phyloP scores from a whole-genome alignment of 2,888 invertebrate species.

The Toxonevra muliebris region DNA sequence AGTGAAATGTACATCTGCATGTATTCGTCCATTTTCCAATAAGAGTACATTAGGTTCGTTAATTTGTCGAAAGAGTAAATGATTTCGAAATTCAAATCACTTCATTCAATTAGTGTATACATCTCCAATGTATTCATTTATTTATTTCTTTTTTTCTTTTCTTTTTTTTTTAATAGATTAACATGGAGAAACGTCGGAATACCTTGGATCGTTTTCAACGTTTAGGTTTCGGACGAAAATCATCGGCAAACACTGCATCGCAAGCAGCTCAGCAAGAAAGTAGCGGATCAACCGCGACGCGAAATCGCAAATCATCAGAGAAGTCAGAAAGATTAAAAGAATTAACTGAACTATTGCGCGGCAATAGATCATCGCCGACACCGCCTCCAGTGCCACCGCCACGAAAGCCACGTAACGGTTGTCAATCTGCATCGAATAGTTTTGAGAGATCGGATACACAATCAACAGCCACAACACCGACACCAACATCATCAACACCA shows the following conservation, averaged over 20 bases:
- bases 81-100: not conserved
- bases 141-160: slow-evolving; percentile 17
- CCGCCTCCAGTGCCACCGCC: slow-evolving; percentile 71
- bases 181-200: slow-evolving; percentile 67
- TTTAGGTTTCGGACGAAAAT: slow-evolving; percentile 73
- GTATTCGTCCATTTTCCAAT: not conserved
- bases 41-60: not conserved
- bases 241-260: slow-evolving; percentile 47
- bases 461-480: not conserved
- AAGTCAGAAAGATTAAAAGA: slow-evolving; percentile 78
- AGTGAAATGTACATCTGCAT: too few species aligned
- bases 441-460: slow-evolving; percentile 51
- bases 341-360: slow-evolving; percentile 81
- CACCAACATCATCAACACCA: slow-evolving; percentile 17
- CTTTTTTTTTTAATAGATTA: slow-evolving; percentile 49
- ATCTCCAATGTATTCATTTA: too few species aligned
- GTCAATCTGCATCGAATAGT: slow-evolving; percentile 67
- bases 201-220: slow-evolving; percentile 86
- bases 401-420: slow-evolving; percentile 61
- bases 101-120: not conserved
- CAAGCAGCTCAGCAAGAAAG: slow-evolving; percentile 28
- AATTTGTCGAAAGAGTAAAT: slow-evolving; percentile 1
- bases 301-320: slow-evolving; percentile 66
- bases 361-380: slow-evolving; percentile 67
- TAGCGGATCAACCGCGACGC: slow-evolving; percentile 34